Evolutionary conservation across 2,113 vertebrate genomes (phyloP), one percentile per base, ranked within the genome.

Genomic region (Corythornis vintsioides): DNA sequence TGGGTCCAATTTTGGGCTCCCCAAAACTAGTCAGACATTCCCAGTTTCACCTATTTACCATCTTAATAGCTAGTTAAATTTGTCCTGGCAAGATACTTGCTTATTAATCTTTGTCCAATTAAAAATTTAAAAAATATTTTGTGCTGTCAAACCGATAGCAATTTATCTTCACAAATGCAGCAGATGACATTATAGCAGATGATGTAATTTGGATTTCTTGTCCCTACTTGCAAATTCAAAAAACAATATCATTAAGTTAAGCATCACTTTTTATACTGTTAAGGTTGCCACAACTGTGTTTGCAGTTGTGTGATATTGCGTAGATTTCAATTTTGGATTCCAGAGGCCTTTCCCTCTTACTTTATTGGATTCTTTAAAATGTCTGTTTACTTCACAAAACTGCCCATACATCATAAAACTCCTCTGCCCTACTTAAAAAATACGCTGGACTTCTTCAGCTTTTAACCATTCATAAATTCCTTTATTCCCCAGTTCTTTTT

Each of bases 361-460:
- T 72, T 22, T 35, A 75, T 89, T 86, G 42, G 29, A 79, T 84
- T 91, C 81, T 86, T 84, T 91, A 61, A 91, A 91, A 84, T 89
- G 45, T 48, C 79, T 92, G 24, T 95, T 93, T 83, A 67, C 91
- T 77, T 87, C 66, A 67, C 57, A 94, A 89, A 66, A 79, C 55
- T 82, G 55, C 89, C 78, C 45, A 93, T 45, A 42, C n/a, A 91
- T 94, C 63, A 78, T n/a, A 79, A 91, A n/a, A 15, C 24, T 93
- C 19, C n/a, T 91, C 59, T 93, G n/a, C 15, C 74, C 33, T 4
- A 65, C 66, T 81, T 84, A 71, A 87, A 57, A 87, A 92, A 83
- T 89, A 65, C 45, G 25, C 78, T 87, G 79, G 59, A 85, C 70
- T 79, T 85, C 19, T 86, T 88, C 45, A 75, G 48, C 59, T 75